Percentiles rank a stretch among this genome's conserved stretches.
Evolutionary conservation across 2,113 vertebrate species (phyloP).

Genomic region (Irena cyanogastra): DNA sequence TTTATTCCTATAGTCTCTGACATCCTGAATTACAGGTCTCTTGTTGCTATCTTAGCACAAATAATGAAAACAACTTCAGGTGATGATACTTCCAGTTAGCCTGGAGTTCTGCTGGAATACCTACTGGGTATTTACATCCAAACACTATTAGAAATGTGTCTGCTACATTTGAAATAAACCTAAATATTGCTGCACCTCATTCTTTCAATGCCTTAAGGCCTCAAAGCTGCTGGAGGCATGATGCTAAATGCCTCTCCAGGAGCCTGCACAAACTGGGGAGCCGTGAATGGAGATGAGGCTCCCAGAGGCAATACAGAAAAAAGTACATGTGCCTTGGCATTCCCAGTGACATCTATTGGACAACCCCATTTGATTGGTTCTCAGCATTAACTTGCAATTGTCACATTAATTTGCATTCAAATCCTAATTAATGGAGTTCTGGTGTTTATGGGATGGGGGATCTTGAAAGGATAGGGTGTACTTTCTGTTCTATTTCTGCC

Average conservation of each 20-base stretch:
- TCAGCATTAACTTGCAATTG: constrained; percentile 15
- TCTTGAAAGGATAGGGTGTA: not conserved
- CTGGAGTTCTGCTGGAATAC: not conserved
- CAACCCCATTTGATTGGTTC: not conserved
- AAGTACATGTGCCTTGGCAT: not conserved
- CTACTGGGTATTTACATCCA: not conserved
- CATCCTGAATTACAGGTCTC: not conserved
- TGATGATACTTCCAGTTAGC: not conserved
- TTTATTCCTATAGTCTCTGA: not conserved
- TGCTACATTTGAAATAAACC: not conserved
- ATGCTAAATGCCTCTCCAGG: not conserved
- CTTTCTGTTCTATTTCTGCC: constrained; percentile 10
- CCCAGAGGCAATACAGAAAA: not conserved
- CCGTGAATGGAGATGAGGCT: not conserved
- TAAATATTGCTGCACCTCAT: not conserved
- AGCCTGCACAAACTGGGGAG: not conserved
- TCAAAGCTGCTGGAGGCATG: not conserved
- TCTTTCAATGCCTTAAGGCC: not conserved
- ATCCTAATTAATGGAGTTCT: not conserved
- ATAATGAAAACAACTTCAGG: not conserved
- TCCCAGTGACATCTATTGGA: not conserved
- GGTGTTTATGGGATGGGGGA: not conserved
- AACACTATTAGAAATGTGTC: not conserved
- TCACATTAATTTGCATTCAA: constrained; percentile 18
- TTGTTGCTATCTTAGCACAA: not conserved